Evolutionary conservation across 2,888 invertebrate species (phyloP).

Genomic region (Macaria notata): DNA sequence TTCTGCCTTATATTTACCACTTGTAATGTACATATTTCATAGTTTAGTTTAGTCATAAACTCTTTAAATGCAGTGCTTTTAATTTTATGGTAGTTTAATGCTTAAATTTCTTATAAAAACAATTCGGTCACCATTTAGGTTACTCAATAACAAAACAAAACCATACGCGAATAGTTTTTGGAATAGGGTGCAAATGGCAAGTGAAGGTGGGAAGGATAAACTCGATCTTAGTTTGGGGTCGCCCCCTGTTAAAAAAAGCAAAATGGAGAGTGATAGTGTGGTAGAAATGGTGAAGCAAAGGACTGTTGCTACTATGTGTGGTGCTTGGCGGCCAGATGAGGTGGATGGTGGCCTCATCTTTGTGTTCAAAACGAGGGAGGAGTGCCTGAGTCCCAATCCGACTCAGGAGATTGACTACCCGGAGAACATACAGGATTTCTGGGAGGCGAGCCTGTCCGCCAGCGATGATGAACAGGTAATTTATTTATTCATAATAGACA

Average conservation of each 20-base stretch:
- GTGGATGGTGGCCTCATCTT: constrained; percentile 72
- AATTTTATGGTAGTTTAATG: constrained; percentile 34
- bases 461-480: constrained; percentile 59
- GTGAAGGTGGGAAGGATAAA: constrained; percentile 45
- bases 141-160: constrained; percentile 17
- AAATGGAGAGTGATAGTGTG: constrained; percentile 38
- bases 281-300: constrained; percentile 40
- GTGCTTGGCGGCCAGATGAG: constrained; percentile 75
- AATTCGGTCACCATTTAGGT: constrained; percentile 29
- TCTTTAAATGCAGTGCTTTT: neutral
- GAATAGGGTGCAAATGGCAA: constrained; percentile 47
- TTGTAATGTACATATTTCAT: too few relatives aligned
- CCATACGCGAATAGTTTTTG: constrained; percentile 9
- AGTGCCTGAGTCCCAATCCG: constrained; percentile 71
- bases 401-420: constrained; percentile 65
- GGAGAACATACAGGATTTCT: constrained; percentile 76
- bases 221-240: constrained; percentile 47
- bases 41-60: too few relatives aligned
- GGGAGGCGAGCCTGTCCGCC: constrained; percentile 58
- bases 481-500: too few relatives aligned
- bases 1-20: neutral
- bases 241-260: constrained; percentile 59
- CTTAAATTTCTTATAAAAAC: constrained; percentile 36
- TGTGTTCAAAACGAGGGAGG: constrained; percentile 62
- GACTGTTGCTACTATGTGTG: constrained; percentile 77